Base-by-base conservation (phyloP, 2,113 vertebrate species). In the Neodontobutis hainanensis region DNA sequence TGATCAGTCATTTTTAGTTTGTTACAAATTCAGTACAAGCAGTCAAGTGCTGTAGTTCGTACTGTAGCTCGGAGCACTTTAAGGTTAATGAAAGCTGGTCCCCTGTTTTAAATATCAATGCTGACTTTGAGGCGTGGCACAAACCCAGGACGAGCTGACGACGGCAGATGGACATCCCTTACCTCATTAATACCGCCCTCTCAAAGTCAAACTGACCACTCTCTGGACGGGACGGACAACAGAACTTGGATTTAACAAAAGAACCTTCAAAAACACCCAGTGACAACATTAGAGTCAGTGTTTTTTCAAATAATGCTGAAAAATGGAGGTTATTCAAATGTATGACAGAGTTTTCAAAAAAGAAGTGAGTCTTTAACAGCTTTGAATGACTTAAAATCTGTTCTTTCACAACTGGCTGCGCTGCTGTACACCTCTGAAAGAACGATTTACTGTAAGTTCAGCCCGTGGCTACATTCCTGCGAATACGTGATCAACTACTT, bases 301-400 rank as follows among this genome's bases (percentile, higher is more conserved):
- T 27, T 27, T 27, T 27, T 27, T 27, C n/a, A 27, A 27, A 27
- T 27, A 27, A 27, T 27, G 19, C 19, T 27, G 3, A 27, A 27
- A 27, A 27, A 27, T 27, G 19, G 19, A n/a, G n/a, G 19, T 27
- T 27, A 27, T 27, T 27, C 19, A 3, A 27, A 27, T 27, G 19
- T 27, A 27, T 27, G 19, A 27, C 19, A 27, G 19, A 27, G 19
- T 27, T 27, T 27, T 27, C 3, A 3, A 3, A 3, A 40, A 55
- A 44, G 46, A 48, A 47, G 40, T 27, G 58, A 49, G 42, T 49
- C 43, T 43, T 50, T 79, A 77, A 74, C 53, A 72, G 65, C 65
- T 61, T 73, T 65, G 61, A 73, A 49, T 65, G 73, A 70, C 60
- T 75, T 71, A 74, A 81, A 72, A 70, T 55, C 53, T 73, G 73